Base-by-base conservation (phyloP, 1,140 invertebrate genomes). In the Drosophila parabipectinata region DNA sequence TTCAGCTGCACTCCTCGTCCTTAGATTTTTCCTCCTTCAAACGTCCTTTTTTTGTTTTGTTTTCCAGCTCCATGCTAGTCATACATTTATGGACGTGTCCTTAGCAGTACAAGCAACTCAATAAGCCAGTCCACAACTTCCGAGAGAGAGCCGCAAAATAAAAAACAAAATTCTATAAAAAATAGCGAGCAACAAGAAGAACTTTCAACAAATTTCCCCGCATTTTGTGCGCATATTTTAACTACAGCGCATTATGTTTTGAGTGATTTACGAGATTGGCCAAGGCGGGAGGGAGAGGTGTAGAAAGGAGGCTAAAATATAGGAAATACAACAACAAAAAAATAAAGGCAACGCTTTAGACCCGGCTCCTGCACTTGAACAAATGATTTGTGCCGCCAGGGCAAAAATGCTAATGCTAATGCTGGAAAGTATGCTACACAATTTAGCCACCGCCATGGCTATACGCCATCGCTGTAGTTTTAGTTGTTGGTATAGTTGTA, bases 171-270 rank as follows among this genome's bases (percentile, higher is more conserved):
- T 12, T 26, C 24, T 69, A 37, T 21, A 67, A 55, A 69, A 61
- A 55, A 61, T 28, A 32, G 26, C 63, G 15, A 54, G 53, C 56
- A 79, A 66, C 44, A 51, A 59, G 67, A 63, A 84, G 52, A 60
- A 79, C 72, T 76, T 75, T 63, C 59, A 76, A 58, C 73, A 77
- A 80, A 81, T 74, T 81, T 69, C 18, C 44, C 59, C 45, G 68
- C 75, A 75, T 71, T 83, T 83, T 79, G 62, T 64, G 79, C 79
- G 79, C 75, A 82, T 84, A 84, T 82, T 82, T 82, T 82, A 83
- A 82, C 77, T 75, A 82, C 79, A 79, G 71, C 44, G 82, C 81
- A 84, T 84, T 84, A 84, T 81, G 82, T 85, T 84, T 69, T 85
- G 81, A 84, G 77, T 84, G 81, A 84, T 84, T 84, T 84, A 84